Percentiles rank a stretch among this genome's conserved stretches.
These are phyloP conservation scores for Passerculus sandwichensis DNA, from an alignment of 2,797 vertebrate species.

Conservation along the genomic window DNA sequence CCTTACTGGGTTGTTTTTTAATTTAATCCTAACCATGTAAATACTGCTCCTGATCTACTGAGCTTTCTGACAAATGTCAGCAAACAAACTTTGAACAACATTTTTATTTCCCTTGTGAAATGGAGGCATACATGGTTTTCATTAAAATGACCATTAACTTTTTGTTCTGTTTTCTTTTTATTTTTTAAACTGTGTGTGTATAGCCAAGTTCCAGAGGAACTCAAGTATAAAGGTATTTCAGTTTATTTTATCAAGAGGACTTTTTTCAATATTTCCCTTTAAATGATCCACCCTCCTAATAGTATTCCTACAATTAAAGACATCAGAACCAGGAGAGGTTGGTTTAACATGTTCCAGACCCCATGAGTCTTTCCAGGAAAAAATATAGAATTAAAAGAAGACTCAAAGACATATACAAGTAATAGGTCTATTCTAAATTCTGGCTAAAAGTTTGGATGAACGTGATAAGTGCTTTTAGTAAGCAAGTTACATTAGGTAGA, in stretches of 20 bases:
- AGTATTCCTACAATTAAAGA: not conserved
- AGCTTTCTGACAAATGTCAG: not conserved
- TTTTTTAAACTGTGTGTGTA: not conserved
- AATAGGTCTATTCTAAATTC: not conserved
- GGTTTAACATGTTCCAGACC: not conserved
- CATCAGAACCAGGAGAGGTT: not conserved
- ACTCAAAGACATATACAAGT: not conserved
- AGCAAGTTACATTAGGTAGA: not conserved
- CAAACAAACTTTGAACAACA: not conserved
- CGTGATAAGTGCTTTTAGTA: not conserved
- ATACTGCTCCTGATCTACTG: not conserved
- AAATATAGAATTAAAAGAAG: not conserved
- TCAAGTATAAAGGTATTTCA: not conserved
- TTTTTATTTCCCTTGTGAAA: not conserved
- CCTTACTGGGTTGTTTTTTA: not conserved
- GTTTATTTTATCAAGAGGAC: not conserved
- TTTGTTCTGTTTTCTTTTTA: not conserved
- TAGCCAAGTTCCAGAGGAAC: not conserved
- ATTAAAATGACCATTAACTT: not conserved
- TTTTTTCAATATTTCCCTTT: not conserved
- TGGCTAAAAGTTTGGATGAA: not conserved
- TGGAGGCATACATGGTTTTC: not conserved
- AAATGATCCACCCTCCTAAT: not conserved
- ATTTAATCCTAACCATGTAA: not conserved
- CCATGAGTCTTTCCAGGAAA: not conserved